Evolutionary conservation across 2,113 vertebrate species (phyloP).

Genomic region (Poeciliopsis turrubarensis): DNA sequence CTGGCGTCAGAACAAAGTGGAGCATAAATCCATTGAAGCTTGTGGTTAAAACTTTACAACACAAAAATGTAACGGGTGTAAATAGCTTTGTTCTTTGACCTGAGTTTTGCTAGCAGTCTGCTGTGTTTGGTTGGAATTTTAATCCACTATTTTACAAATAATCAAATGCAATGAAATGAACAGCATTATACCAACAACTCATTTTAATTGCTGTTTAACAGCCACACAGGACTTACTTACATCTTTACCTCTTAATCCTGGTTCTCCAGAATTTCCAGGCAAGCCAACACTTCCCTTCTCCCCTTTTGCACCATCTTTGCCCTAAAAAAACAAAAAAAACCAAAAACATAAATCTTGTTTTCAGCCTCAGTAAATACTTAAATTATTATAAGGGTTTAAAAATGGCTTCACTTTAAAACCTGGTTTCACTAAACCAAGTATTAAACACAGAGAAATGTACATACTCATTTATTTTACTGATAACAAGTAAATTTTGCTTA

Average conservation of each 20-base stretch:
- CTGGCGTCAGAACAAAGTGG: no score
- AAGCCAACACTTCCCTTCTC: constrained; percentile 80
- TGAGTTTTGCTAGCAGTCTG: not conserved
- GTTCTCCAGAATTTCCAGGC: constrained; percentile 79
- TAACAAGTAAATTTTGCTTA: not conserved
- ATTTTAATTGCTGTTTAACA: constrained; percentile 39
- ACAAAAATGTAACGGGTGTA: not conserved
- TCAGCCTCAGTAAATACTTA: not conserved
- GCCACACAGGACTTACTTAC: constrained; percentile 85
- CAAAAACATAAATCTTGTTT: not conserved
- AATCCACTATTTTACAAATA: not conserved
- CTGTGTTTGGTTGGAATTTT: not conserved
- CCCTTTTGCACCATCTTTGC: constrained; percentile 81
- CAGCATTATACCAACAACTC: constrained; percentile 1
- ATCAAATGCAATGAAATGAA: not conserved
- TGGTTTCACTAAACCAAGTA: no score
- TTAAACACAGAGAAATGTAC: no score
- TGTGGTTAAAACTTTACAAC: not conserved
- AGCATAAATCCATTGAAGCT: no score
- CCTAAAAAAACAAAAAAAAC: constrained; percentile 70
- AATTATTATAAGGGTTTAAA: not conserved
- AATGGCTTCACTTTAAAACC: no score
- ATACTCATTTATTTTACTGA: no score
- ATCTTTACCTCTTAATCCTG: constrained; percentile 93
- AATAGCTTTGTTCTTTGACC: not conserved